These are phyloP conservation scores for Heterochromis multidens DNA, from an alignment of 2,113 vertebrate genomes.

Conservation along the genomic window DNA sequence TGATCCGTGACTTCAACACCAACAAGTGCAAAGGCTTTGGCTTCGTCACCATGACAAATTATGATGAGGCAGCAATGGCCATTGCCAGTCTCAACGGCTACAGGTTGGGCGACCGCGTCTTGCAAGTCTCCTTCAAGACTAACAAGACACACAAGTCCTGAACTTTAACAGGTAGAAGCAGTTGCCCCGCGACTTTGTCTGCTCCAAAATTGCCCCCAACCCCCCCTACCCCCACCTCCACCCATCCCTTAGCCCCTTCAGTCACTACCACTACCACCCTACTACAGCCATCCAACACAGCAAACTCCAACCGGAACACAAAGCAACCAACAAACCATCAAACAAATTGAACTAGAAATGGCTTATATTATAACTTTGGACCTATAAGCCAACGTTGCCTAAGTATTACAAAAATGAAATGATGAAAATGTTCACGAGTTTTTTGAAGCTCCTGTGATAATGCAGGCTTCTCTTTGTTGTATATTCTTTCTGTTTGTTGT, in stretches of 20 bases:
- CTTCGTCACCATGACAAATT: slow-evolving; percentile 99
- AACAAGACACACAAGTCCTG: slow-evolving; percentile 99
- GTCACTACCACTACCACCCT: slow-evolving; percentile 72
- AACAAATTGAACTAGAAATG: slow-evolving; percentile 94
- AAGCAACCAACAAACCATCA: slow-evolving; percentile 79
- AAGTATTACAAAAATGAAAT: slow-evolving; percentile 97
- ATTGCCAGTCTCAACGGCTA: slow-evolving; percentile 99
- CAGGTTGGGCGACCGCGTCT: slow-evolving; percentile 97
- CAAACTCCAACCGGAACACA: slow-evolving; percentile 85
- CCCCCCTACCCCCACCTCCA: slow-evolving; percentile 29
- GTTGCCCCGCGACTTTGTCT: slow-evolving; percentile 55
- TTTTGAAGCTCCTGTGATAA: slow-evolving; percentile 76
- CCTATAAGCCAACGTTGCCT: slow-evolving; percentile 99
- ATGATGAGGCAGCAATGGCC: slow-evolving; percentile 99
- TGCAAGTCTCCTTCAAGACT: slow-evolving; percentile 99
- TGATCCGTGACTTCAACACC: slow-evolving; percentile 99
- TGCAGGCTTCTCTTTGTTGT: slow-evolving; percentile 78
- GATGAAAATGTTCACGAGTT: slow-evolving; percentile 88
- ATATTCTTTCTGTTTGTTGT: slow-evolving; percentile 78
- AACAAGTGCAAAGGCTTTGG: slow-evolving; percentile 99
- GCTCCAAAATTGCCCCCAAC: slow-evolving; percentile 55
- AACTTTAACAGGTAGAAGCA: slow-evolving; percentile 74
- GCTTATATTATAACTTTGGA: slow-evolving; percentile 99
- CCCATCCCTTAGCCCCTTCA: slow-evolving; percentile 55
- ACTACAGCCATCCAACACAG: slow-evolving; percentile 86